Base-by-base conservation (phyloP, 2,113 vertebrate genomes). In the Nansenia antarctica region DNA sequence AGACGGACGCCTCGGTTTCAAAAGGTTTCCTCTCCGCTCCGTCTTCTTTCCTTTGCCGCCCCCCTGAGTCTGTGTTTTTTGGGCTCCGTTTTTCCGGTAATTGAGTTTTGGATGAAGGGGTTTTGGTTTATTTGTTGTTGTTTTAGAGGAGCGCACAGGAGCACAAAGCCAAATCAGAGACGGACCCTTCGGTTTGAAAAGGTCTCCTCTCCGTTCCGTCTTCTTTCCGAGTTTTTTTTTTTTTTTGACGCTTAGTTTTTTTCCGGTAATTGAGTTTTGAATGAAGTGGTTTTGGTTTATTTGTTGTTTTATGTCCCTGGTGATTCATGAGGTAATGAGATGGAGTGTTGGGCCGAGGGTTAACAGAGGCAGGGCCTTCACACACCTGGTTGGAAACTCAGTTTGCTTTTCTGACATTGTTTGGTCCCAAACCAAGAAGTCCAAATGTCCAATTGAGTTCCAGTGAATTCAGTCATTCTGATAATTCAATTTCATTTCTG, bases 221-320 rank as follows among this genome's bases (percentile, higher is more conserved):
- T n/a, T n/a, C n/a, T n/a, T n/a, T n/a, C n/a, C n/a, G n/a, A n/a
- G n/a, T n/a, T n/a, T n/a, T 77, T 60, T 69, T 35, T 53, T 74
- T 74, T 77, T 69, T 69, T 79, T 47, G 35, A 42, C 65, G 42
- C 47, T 15, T 60, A n/a, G 70, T 65, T 71, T 80, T 78, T 70
- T 59, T 67, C 30, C 26, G 22, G 72, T 89, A 86, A 90, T 89
- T 69, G 22, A 78, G 71, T 89, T 89, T 77, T 79, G 53, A 66
- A 42, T 65, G 26, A 79, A 74, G 67, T 35, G 45, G 62, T 57
- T 69, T 67, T 47, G 20, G n/a, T 64, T 45, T 69, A 61, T 57
- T 61, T 37, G 18, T 49, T 65, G 30, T 52, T 45, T 26, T 45
- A 27, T 45, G 5, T 53, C 24, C 39, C 39, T 7, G 8, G 26